Evolutionary conservation across 2,888 invertebrate species (phyloP).

Genomic region (Chalcis sispes): DNA sequence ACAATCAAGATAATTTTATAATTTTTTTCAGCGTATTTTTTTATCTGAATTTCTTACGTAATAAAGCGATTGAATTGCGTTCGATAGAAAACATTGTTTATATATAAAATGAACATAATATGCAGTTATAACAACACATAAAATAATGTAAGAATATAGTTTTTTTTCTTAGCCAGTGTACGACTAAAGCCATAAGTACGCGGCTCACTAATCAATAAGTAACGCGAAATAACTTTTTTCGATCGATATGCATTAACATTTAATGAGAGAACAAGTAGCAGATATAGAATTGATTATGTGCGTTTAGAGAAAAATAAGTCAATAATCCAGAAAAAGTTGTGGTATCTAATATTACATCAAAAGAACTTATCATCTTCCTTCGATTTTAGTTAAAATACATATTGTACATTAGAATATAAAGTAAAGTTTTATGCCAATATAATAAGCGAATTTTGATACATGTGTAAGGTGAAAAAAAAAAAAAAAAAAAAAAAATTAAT

Average conservation of each 20-base stretch:
- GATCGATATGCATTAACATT: constrained; percentile 29
- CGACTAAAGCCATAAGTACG: constrained; percentile 3
- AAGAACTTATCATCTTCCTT: background rate
- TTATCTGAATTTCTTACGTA: background rate
- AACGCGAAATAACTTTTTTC: constrained; percentile 18
- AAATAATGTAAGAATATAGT: background rate
- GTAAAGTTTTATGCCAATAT: constrained; percentile 8
- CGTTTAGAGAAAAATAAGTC: constrained; percentile 7
- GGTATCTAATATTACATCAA: constrained; percentile 18
- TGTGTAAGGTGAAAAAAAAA: constrained; percentile 41
- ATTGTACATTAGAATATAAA: constrained; percentile 34
- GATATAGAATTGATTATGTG: constrained; percentile 32
- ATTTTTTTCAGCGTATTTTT: too few relatives aligned
- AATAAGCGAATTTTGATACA: constrained; percentile 47
- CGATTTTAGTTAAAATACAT: constrained; percentile 17
- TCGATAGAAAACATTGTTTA: too few relatives aligned
- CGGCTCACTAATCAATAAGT: constrained; percentile 41
- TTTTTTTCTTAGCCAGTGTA: background rate
- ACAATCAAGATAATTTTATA: too few relatives aligned
- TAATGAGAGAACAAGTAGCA: background rate
- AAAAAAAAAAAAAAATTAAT: constrained; percentile 4
- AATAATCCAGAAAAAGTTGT: background rate
- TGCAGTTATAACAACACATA: too few relatives aligned
- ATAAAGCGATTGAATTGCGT: background rate
- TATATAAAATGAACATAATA: too few relatives aligned